Evolutionary conservation across 2,797 vertebrate species (phyloP), one percentile per base, ranked within the genome.

Genomic region (Myripristis jacobus): DNA sequence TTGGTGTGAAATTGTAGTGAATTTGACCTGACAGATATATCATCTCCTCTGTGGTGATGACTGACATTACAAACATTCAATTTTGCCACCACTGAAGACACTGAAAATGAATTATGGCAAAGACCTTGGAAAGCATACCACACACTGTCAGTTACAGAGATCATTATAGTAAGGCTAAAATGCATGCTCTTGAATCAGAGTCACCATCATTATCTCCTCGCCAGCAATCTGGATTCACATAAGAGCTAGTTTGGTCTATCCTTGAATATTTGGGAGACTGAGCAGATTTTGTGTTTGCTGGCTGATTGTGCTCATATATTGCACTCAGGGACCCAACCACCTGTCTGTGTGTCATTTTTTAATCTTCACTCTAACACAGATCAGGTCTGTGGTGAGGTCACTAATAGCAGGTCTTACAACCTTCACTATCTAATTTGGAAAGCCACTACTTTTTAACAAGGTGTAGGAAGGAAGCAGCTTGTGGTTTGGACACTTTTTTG

Each of bases 371-470:
- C n/a, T 6, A 34, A 58, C 63, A 73, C 44, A 66, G 71, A 55
- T 76, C 61, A 51, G 69, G 67, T 71, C 64, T 80, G 83, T 24
- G 82, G 65, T 75, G 22, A 78, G 63, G 56, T 77, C 41, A 12
- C 75, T 87, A 81, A 88, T 71, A 73, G 51, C 65, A 63, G 53
- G 43, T 74, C 69, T 77, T 25, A 66, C 48, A 67, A n/a, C 43
- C 25, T 41, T 68, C 25, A 64, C 46, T 31, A 46, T 76, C 74
- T 88, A 66, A 83, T 87, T 79, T 69, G 9, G 38, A 63, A 83
- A 7, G 38, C 68, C 18, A 79, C 38, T 24, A 73, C 38, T 12
- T 68, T 83, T 80, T 80, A 79, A 68, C 38, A 74, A 67, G 52
- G 58, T 58, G 36, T 52, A 54, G 24, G 18, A 31, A 48, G 21